phyloP scores from a whole-genome alignment of 2,797 vertebrate species.

The Chelonia mydas region DNA sequence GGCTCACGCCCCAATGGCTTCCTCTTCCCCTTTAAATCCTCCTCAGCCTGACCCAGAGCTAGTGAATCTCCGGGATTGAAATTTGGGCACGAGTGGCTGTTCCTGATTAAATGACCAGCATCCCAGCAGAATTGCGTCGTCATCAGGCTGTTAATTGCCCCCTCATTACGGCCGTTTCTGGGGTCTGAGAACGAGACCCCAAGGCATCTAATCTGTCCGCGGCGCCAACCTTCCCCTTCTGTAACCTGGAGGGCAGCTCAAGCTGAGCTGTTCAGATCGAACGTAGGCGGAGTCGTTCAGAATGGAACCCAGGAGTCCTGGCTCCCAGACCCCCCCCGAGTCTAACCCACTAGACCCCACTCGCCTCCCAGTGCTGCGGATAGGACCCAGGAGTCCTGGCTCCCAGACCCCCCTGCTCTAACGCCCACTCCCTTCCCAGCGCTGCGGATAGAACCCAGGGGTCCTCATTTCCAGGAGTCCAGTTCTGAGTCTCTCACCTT shows the following conservation, averaged over 20 bases:
- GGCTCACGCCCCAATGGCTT: rapidly evolving
- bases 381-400: neutral
- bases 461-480: neutral
- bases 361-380: too few relatives aligned
- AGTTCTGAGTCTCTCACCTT: neutral
- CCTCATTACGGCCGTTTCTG: rapidly evolving
- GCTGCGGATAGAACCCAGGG: neutral
- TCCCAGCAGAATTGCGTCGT: neutral
- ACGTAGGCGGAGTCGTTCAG: too few relatives aligned
- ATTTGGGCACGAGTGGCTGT: neutral
- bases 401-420: neutral
- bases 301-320: too few relatives aligned
- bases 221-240: neutral
- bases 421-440: too few relatives aligned
- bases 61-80: too few relatives aligned
- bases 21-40: neutral
- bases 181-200: neutral
- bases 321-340: too few relatives aligned
- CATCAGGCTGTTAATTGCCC: neutral
- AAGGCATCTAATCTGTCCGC: neutral
- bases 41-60: neutral
- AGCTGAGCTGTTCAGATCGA: rapidly evolving
- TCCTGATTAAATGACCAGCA: neutral
- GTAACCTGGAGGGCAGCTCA: neutral
- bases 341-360: neutral